These are phyloP conservation scores for Chelmon rostratus DNA, from an alignment of 2,797 vertebrate genomes.

Conservation along the genomic window DNA sequence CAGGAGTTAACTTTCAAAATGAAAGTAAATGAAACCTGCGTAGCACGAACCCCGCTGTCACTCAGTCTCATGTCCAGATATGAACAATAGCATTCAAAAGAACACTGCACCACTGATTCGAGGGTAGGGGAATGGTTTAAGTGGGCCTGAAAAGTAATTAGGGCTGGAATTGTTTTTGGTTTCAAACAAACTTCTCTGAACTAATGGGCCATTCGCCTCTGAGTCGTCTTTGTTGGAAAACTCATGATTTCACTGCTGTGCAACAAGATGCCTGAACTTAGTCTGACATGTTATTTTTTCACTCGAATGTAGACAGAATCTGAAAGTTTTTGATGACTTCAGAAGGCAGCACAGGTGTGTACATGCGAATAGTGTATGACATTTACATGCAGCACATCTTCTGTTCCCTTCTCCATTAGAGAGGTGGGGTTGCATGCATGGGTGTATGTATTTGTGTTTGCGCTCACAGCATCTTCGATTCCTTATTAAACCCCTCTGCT, in stretches of 20 bases:
- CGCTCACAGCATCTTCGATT: slow-evolving; percentile 17
- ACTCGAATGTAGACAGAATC: slow-evolving; percentile 8
- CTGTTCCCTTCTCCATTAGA: slow-evolving; percentile 15
- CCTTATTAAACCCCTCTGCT: slow-evolving; percentile 44
- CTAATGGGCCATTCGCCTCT: slow-evolving; percentile 58
- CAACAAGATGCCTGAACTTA: background rate
- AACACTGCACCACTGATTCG: slow-evolving; percentile 48
- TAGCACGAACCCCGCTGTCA: slow-evolving; percentile 50
- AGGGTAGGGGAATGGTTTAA: slow-evolving; percentile 57
- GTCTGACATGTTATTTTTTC: slow-evolving; percentile 1
- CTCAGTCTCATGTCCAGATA: slow-evolving; percentile 56
- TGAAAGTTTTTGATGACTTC: background rate
- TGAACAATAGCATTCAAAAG: slow-evolving; percentile 62
- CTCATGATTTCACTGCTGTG: slow-evolving; percentile 43
- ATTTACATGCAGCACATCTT: background rate
- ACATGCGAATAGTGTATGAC: background rate
- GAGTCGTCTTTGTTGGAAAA: slow-evolving; percentile 52
- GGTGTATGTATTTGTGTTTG: slow-evolving; percentile 29
- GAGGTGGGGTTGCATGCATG: slow-evolving; percentile 5
- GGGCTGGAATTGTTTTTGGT: slow-evolving; percentile 53
- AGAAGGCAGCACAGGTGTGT: background rate
- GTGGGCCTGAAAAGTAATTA: slow-evolving; percentile 62
- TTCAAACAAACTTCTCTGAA: slow-evolving; percentile 59
- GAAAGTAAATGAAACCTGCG: slow-evolving; percentile 66
- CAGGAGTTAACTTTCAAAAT: slow-evolving; percentile 66